Conservation (phyloP, 2,797 vertebrate species). For the Aselliscus stoliczkanus region DNA sequence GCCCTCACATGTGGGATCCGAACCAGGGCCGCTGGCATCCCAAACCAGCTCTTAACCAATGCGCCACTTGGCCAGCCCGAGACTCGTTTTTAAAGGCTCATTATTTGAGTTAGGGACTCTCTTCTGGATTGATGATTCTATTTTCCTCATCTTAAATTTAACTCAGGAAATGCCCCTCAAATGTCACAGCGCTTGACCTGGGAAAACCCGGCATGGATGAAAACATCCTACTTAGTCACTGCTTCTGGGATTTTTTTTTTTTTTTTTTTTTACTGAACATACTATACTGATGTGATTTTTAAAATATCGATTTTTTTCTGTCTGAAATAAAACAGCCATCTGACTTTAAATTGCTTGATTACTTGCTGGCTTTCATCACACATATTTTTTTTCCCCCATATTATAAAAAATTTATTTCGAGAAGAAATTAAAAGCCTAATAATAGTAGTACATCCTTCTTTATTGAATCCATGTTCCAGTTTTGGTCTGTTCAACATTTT, state of each 20-base stretch:
- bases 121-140: neutral
- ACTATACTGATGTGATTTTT: neutral
- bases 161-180: neutral
- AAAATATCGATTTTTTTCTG: neutral
- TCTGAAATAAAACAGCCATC: neutral
- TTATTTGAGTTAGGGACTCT: neutral
- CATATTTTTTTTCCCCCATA: neutral
- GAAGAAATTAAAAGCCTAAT: neutral
- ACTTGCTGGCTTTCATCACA: neutral
- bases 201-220: too few relatives aligned
- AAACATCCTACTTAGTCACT: accelerated
- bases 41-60: too few relatives aligned
- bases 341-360: neutral
- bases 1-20: too few relatives aligned
- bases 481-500: neutral
- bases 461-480: neutral
- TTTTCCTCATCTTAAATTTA: neutral
- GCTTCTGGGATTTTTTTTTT: neutral
- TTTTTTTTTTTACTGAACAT: neutral
- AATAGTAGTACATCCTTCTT: neutral
- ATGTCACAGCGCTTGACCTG: too few relatives aligned
- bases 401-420: neutral
- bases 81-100: neutral
- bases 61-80: too few relatives aligned
- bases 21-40: too few relatives aligned